A percentile compares a stretch with the other conserved stretches of the same genome.
Conservation (phyloP, 2,797 vertebrate genomes). For the Odontamblyopus rebecca region DNA sequence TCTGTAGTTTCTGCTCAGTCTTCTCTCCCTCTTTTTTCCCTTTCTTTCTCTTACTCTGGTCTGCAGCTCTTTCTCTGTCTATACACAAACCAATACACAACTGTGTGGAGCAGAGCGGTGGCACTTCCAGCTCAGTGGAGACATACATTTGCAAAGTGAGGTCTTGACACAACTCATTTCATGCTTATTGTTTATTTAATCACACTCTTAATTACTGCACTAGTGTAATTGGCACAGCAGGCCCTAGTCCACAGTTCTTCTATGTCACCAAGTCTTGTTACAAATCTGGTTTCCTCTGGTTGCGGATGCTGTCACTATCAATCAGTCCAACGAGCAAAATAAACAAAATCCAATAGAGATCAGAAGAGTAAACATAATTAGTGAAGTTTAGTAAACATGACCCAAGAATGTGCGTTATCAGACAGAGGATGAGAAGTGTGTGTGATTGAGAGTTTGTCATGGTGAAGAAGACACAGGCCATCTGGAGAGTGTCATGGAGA, state of each 20-base stretch:
- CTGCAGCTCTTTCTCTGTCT: no score
- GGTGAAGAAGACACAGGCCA: neutral
- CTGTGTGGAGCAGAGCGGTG: no score
- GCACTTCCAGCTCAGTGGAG: constrained; percentile 21
- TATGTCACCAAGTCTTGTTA: constrained; percentile 35
- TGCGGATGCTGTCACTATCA: constrained; percentile 37
- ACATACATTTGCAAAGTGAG: constrained; percentile 43
- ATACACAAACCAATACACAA: no score
- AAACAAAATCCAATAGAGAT: constrained; percentile 21
- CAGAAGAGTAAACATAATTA: constrained; percentile 17
- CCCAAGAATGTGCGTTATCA: neutral
- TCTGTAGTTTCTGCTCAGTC: neutral
- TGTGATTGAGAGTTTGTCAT: neutral
- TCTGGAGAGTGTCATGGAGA: constrained; percentile 4
- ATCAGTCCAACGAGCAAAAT: constrained; percentile 41
- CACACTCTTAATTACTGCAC: constrained; percentile 56
- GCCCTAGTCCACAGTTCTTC: constrained; percentile 33
- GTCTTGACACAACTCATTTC: constrained; percentile 53
- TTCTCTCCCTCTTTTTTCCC: no score
- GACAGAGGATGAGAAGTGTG: neutral
- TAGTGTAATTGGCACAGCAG: constrained; percentile 54
- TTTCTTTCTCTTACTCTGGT: no score
- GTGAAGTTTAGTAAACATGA: constrained; percentile 6
- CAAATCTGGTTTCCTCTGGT: constrained; percentile 43
- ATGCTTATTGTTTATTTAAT: constrained; percentile 62